A percentile compares a stretch with the other conserved stretches of the same genome.
Evolutionary conservation across 1,140 invertebrate genomes (phyloP).

Genomic region (Bombus vancouverensis): DNA sequence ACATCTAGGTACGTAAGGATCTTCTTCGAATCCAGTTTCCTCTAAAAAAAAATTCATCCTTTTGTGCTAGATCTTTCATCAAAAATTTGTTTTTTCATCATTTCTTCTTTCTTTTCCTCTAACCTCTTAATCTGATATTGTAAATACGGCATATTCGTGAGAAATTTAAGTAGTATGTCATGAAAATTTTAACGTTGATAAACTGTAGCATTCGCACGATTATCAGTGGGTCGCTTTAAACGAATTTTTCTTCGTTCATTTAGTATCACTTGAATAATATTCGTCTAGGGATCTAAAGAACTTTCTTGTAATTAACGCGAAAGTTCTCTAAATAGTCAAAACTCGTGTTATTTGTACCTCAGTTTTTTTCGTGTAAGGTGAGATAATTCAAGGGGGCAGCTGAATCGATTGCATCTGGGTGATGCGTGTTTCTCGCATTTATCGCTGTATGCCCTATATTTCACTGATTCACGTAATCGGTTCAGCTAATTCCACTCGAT

Average conservation of each 20-base stretch:
- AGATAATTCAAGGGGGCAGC: neutral
- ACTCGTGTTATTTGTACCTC: neutral
- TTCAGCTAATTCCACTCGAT: too few relatives aligned
- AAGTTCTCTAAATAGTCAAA: neutral
- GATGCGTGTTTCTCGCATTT: neutral
- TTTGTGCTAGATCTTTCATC: neutral
- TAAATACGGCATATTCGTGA: neutral
- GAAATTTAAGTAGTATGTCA: neutral
- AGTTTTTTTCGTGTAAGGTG: neutral
- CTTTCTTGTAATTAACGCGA: neutral
- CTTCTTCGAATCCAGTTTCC: neutral
- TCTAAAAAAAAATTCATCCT: neutral
- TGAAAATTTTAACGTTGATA: neutral
- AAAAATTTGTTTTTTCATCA: too few relatives aligned
- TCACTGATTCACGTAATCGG: constrained; percentile 1
- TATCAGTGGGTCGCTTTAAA: neutral
- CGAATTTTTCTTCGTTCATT: neutral
- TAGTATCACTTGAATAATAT: neutral
- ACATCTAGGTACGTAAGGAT: constrained; percentile 55
- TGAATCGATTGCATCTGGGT: constrained; percentile 31
- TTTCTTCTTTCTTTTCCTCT: neutral
- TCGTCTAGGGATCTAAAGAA: neutral
- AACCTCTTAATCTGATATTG: neutral
- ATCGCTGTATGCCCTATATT: constrained; percentile 32
- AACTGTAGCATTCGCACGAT: neutral